A percentile compares a stretch with the other conserved stretches of the same genome.
Evolutionary conservation across 2,888 invertebrate genomes (phyloP).

Genomic region (Sceliomorpha sp.): DNA sequence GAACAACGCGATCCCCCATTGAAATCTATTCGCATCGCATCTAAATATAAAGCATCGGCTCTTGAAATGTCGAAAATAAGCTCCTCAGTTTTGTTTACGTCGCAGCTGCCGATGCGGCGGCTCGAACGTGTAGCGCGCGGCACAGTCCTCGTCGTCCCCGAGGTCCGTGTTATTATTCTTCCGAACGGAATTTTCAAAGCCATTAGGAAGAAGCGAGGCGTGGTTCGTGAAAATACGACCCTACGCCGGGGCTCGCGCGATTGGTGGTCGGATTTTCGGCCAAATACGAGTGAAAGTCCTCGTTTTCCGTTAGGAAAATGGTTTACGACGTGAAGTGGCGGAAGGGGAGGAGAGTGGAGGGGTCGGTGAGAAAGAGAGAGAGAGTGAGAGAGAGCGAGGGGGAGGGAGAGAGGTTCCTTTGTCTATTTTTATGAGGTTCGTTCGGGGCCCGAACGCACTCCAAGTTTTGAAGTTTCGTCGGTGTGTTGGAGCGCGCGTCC

Average conservation of each 20-base stretch:
- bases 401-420: conserved; percentile 13
- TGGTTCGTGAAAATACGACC: conserved; percentile 37
- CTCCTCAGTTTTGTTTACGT: conserved; percentile 32
- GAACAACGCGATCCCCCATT: conserved; percentile 20
- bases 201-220: conserved; percentile 45
- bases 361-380: too few relatives aligned
- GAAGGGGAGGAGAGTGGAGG: too few relatives aligned
- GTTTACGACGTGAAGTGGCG: conserved; percentile 14
- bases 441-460: conserved; percentile 2
- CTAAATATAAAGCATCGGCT: conserved; percentile 40
- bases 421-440: conserved; percentile 20
- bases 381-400: conserved; percentile 49
- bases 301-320: too few relatives aligned
- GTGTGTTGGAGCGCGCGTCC: conserved; percentile 18
- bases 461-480: conserved; percentile 3
- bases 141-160: conserved; percentile 35
- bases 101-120: conserved; percentile 45
- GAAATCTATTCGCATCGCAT: conserved; percentile 36
- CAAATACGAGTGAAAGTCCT: conserved; percentile 12
- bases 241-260: conserved; percentile 3
- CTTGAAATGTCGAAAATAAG: conserved; percentile 42
- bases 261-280: conserved; percentile 8
- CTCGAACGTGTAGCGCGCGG: too few relatives aligned
- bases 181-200: conserved; percentile 37
- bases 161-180: conserved; percentile 43